These are phyloP conservation scores for Drosophila acutilabella DNA, from an alignment of 2,888 invertebrate genomes.

Conservation along the genomic window DNA sequence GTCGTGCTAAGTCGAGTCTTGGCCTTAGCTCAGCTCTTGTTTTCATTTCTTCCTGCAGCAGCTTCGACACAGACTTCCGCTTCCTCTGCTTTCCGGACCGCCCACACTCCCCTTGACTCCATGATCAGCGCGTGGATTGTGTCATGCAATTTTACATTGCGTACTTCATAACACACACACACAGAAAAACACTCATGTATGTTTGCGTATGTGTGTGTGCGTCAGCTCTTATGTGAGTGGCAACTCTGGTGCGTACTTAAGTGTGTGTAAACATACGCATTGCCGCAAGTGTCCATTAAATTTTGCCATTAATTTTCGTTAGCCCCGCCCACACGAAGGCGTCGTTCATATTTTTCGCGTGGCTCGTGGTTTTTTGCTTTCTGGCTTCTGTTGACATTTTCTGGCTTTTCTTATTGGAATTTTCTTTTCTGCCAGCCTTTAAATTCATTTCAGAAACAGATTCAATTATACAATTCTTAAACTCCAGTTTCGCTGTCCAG, in stretches of 20 bases:
- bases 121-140: conserved; percentile 2
- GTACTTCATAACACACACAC: conserved; percentile 43
- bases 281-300: conserved; percentile 74
- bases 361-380: background rate
- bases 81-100: background rate
- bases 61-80: conserved; percentile 27
- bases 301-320: conserved; percentile 56
- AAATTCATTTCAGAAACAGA: conserved; percentile 21
- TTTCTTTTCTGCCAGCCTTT: conserved; percentile 15
- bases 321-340: conserved; percentile 2
- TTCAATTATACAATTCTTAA: conserved; percentile 29
- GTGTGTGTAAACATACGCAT: conserved; percentile 68
- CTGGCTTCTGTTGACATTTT: conserved; percentile 13
- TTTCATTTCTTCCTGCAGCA: conserved; percentile 13
- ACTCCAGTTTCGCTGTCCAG: background rate
- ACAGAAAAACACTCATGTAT: background rate
- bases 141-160: conserved; percentile 56
- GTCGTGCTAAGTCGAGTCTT: background rate
- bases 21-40: background rate
- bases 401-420: conserved; percentile 23
- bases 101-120: background rate
- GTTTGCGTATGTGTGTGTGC: background rate
- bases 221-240: conserved; percentile 43
- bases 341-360: conserved; percentile 12
- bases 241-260: conserved; percentile 51